These are phyloP conservation scores for Glandiceps talaboti DNA, from an alignment of 53 echinoderm and acorn worm genomes.

Conservation along the genomic window DNA sequence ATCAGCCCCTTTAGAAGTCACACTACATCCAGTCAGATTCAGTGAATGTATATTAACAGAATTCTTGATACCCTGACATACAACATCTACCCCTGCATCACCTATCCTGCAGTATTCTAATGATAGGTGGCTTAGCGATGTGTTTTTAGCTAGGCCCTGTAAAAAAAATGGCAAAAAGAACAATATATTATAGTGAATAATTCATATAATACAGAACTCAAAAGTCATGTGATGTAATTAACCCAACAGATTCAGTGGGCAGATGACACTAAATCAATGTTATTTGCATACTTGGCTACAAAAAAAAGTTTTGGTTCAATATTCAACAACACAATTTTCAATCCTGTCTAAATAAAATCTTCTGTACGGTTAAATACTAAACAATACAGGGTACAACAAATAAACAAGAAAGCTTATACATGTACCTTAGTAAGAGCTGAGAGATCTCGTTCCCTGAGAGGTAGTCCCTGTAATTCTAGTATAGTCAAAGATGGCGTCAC, in stretches of 20 bases:
- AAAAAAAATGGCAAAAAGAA: slow-evolving; percentile 5
- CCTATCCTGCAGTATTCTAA: slow-evolving; percentile 80
- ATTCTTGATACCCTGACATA: slow-evolving; percentile 59
- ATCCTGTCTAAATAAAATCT: no score
- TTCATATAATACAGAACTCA: no score
- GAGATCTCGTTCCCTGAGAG: slow-evolving; percentile 59
- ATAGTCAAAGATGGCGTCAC: slow-evolving; percentile 31
- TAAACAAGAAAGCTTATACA: not conserved
- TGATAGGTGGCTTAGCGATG: slow-evolving; percentile 58
- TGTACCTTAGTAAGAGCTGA: slow-evolving; percentile 51
- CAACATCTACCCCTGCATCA: slow-evolving; percentile 36
- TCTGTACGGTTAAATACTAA: no score
- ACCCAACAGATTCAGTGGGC: no score
- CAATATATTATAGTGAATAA: no score
- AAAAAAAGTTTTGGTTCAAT: no score
- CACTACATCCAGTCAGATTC: slow-evolving; percentile 64
- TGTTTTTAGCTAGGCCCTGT: slow-evolving; percentile 59
- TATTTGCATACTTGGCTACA: no score
- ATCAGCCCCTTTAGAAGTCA: slow-evolving; percentile 68
- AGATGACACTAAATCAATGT: no score
- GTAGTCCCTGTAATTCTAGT: slow-evolving; percentile 63
- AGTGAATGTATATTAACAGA: slow-evolving; percentile 38
- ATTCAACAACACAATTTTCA: no score
- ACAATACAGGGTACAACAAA: no score
- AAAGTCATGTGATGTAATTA: no score